These are phyloP conservation scores for Oreamnos americanus DNA, from an alignment of 2,113 vertebrate species.

Conservation along the genomic window DNA sequence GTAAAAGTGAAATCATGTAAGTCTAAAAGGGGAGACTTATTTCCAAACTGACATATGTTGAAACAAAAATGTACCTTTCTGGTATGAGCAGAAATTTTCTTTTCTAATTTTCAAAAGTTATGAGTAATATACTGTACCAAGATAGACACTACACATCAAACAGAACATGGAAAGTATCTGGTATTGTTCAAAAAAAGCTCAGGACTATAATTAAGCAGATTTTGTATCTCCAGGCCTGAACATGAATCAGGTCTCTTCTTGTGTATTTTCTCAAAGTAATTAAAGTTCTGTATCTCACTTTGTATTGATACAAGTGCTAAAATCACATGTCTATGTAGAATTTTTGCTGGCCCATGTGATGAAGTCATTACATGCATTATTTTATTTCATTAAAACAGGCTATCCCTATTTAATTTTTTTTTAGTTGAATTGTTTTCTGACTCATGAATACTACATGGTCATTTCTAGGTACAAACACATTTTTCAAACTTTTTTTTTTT, in stretches of 20 bases:
- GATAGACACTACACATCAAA: neutral
- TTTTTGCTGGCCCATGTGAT: neutral
- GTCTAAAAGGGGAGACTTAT: neutral
- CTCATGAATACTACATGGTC: neutral
- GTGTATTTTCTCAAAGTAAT: neutral
- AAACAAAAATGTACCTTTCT: neutral
- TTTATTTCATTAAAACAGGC: neutral
- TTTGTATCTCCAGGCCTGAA: neutral
- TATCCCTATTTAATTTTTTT: neutral
- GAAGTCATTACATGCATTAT: neutral
- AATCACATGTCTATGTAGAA: neutral
- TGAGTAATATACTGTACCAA: neutral
- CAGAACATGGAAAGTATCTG: neutral
- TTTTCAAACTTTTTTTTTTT: constrained; percentile 62
- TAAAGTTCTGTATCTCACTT: neutral
- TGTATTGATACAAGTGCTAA: neutral
- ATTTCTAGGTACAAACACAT: neutral
- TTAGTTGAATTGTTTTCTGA: neutral
- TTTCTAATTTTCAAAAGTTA: neutral
- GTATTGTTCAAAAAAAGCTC: neutral
- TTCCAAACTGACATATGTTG: neutral
- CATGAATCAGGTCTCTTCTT: neutral
- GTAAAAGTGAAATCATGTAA: neutral
- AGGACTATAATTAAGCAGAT: neutral
- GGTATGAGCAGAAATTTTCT: neutral